phyloP scores from a whole-genome alignment of 2,113 vertebrate species.

The Phylloscopus whistleri region DNA sequence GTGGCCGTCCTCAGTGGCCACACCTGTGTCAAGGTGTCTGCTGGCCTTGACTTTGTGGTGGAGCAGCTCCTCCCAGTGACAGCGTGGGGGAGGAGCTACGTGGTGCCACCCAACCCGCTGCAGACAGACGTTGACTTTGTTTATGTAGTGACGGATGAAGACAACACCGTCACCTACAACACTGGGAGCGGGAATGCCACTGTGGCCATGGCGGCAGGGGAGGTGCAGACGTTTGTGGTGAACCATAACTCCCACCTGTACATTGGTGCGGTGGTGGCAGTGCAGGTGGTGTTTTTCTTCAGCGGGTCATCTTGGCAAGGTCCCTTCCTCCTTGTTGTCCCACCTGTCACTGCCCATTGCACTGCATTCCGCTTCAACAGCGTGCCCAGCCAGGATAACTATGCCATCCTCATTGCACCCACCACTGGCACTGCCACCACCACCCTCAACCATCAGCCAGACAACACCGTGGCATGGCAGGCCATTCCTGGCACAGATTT shows the following conservation, averaged over 20 bases:
- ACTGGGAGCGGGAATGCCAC: fast-evolving
- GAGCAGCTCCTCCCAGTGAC: conserved; percentile 74
- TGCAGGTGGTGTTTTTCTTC: conserved; percentile 20
- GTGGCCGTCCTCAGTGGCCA: conserved; percentile 72
- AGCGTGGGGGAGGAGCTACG: conserved; percentile 67
- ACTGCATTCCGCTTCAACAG: conserved; percentile 54
- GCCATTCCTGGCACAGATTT: conserved; percentile 51
- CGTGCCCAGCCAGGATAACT: conserved; percentile 22
- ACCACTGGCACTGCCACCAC: background rate
- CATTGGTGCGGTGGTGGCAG: fast-evolving
- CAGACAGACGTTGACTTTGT: background rate
- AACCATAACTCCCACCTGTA: fast-evolving
- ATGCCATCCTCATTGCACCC: conserved; percentile 50
- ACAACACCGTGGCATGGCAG: conserved; percentile 29
- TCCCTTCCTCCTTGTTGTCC: conserved; percentile 13
- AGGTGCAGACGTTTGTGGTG: fast-evolving
- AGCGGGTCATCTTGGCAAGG: background rate
- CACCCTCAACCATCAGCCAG: background rate
- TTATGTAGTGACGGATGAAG: conserved; percentile 60
- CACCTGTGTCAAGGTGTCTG: conserved; percentile 51
- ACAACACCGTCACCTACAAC: conserved; percentile 16
- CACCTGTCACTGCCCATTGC: conserved; percentile 26
- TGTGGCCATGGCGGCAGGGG: fast-evolving
- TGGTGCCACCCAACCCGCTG: conserved; percentile 54
- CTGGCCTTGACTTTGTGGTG: conserved; percentile 67